Base-by-base conservation (phyloP, 2,797 vertebrate genomes). In the Trachops cirrhosus region DNA sequence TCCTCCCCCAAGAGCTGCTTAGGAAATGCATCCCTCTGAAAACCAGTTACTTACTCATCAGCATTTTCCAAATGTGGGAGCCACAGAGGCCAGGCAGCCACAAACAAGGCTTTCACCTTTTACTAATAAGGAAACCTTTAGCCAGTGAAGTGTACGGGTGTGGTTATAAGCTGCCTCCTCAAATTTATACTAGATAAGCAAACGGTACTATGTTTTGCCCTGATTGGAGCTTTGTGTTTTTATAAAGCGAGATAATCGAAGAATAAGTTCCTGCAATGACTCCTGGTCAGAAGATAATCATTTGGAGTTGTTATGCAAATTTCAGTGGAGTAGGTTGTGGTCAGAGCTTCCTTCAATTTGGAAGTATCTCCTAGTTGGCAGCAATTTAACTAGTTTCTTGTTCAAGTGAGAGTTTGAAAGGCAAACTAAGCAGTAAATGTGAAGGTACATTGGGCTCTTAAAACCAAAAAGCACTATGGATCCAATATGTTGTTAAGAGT, bases 191-290 rank as follows among this genome's bases (percentile, higher is more conserved):
- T 19, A 44, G 19, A 67, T 74, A 32, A 83, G 39, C 75, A 86
- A 86, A 89, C 50, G 29, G 74, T 64, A 34, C 64, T 70, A 3
- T 64, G 16, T 89, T 70, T 68, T 92, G 21, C 41, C 52, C 29
- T 82, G 29, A 44, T 46, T 86, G 48, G 95, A 85, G 21, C 48
- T 91, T 78, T 74, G 3, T 86, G 4, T 89, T 86, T 91, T 54
- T 46, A 85, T 87, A 83, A 93, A 93, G 77, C 14, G 86, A 87
- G 32, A 77, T 91, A 67, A 73, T 71, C 52, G 73, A 89, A 78
- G 74, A 78, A 74, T 73, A 78, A 54, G 52, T 85, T 91, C 89
- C 37, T 93, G 2, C 18, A 68, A 1, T 86, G 41, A 90, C 39
- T 95, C 92, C 57, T 54, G 52, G 75, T 62, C 29, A 34, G 59